Evolutionary conservation across 2,888 invertebrate species (phyloP), one percentile per base, ranked within the genome.

Genomic region (Oxycera nigricornis): DNA sequence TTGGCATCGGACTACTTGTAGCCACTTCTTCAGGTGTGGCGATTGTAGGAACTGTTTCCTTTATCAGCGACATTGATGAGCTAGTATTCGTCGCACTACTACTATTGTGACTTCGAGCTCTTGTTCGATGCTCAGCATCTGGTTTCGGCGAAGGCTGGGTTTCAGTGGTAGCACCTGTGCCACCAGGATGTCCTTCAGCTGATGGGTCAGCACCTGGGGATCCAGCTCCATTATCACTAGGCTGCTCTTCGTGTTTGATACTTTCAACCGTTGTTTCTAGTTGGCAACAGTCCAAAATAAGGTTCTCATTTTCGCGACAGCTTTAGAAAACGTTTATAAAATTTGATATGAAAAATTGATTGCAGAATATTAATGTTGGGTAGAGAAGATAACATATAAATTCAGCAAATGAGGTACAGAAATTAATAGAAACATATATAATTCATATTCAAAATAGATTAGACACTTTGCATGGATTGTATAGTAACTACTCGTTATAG

Each of bases 221-320:
- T 72, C 94, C 94, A 80, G 94, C 94, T 82, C 94, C 94, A 52
- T 94, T 94, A 83, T 95, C 95, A 52, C 80, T 81, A 65, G 81
- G 82, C 2, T 91, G 87, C 82, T 95, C 94, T 87, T 95, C 95
- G 77, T 94, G 88, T 83, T 95, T 95, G 28, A 94, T 94, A 78
- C 91, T 90, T 79, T 86, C 84, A 35, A 91, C 90, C 79, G 91
- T 92, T 80, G 94, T 94, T 84, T 95, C 95, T 82, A 96, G 86
- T 86, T 97, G 97, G 84, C 95, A 96, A 86, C 94, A 94, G 86
- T 97, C 97, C 92, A 97, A 92, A 62, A 97, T 93, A 72, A 96
- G 90, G 83, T 96, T 94, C 80, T 93, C 93, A 81, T 94, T 94
- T 86, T 97, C 97, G 0, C 83, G 83, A 77, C 81, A 83, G 75